These are phyloP conservation scores for Scleropages formosus DNA, from an alignment of 2,797 vertebrate genomes.

Conservation along the genomic window DNA sequence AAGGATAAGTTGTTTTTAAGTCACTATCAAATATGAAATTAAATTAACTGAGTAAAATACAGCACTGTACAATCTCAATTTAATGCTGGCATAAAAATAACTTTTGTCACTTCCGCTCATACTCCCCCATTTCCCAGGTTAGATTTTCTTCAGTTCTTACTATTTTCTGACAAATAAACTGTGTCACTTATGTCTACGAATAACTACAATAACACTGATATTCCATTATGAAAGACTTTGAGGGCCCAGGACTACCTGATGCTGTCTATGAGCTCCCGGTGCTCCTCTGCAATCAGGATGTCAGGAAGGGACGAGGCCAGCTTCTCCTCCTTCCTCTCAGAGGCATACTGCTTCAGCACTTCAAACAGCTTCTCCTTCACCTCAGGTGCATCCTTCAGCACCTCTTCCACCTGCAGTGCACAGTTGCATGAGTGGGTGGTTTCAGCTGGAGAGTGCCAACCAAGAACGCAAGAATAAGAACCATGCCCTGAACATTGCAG, in stretches of 20 bases:
- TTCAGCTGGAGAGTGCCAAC: not conserved
- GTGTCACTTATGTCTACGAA: too few species aligned
- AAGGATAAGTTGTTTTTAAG: not conserved
- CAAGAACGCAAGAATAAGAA: not conserved
- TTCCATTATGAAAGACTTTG: too few species aligned
- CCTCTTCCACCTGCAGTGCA: constrained; percentile 79
- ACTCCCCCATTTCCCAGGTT: too few species aligned
- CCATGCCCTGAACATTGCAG: not conserved
- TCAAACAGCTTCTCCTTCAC: constrained; percentile 87
- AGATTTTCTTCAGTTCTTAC: too few species aligned
- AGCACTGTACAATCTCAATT: too few species aligned
- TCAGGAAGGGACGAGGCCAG: constrained; percentile 81
- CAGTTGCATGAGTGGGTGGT: not conserved
- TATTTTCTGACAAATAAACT: too few species aligned
- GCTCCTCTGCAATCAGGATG: constrained; percentile 78
- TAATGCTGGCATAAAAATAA: too few species aligned
- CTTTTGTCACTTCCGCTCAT: too few species aligned
- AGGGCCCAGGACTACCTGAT: constrained; percentile 78
- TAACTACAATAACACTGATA: too few species aligned
- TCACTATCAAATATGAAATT: too few species aligned
- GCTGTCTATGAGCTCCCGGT: constrained; percentile 82
- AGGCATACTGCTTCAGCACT: constrained; percentile 85
- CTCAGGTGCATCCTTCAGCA: constrained; percentile 79
- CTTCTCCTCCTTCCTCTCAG: constrained; percentile 82
- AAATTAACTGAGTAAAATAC: too few species aligned